phyloP scores from a whole-genome alignment of 1,140 invertebrate genomes.

The Rhopalosiphum maidis region DNA sequence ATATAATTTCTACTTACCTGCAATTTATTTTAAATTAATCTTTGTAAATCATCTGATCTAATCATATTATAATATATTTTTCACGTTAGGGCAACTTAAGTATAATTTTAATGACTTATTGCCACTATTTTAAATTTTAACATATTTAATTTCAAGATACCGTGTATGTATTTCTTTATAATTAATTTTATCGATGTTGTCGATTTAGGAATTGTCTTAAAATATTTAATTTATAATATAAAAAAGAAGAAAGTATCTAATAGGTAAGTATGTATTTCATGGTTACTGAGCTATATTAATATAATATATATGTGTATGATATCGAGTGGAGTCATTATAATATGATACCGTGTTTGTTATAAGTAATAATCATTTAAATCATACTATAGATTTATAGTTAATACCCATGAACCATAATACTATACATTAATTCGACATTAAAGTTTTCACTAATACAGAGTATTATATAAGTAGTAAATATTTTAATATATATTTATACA shows the following conservation, averaged over 20 bases:
- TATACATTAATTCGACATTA: background rate
- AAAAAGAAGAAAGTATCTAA: background rate
- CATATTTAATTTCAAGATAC: background rate
- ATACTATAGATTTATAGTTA: background rate
- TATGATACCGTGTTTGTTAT: background rate
- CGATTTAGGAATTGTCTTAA: background rate
- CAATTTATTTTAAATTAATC: background rate
- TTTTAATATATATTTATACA: background rate
- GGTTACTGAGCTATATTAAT: background rate
- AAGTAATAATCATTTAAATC: background rate
- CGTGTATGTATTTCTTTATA: background rate
- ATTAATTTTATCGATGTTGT: background rate
- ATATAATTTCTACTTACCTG: background rate
- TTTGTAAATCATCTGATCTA: background rate
- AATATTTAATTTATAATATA: background rate
- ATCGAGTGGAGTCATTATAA: background rate
- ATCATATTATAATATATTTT: background rate
- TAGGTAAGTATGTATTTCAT: background rate
- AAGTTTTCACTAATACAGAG: background rate
- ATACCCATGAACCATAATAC: background rate
- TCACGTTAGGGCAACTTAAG: background rate
- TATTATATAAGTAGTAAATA: background rate
- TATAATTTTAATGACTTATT: background rate
- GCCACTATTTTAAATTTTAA: background rate
- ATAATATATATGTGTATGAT: background rate